Conservation (phyloP, 2,113 vertebrate species). For the Grus americana region DNA sequence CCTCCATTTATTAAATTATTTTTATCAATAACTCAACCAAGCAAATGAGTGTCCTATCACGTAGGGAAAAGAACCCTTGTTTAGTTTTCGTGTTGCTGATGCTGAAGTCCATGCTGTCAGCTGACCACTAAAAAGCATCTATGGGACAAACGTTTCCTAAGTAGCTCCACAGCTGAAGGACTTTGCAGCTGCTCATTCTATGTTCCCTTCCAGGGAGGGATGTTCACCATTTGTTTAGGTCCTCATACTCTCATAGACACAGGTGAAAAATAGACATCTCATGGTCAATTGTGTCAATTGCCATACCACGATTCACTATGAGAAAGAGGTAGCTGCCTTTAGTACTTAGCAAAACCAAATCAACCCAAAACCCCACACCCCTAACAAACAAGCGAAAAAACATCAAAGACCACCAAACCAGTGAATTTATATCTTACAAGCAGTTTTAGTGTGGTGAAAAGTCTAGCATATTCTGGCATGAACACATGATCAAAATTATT, state of each 20-base stretch:
- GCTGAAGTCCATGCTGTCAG: not conserved
- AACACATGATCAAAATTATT: not conserved
- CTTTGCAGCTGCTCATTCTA: not conserved
- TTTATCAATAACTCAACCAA: not conserved
- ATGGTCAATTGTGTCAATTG: not conserved
- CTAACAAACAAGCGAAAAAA: not conserved
- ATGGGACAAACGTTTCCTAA: not conserved
- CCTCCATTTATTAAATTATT: not conserved
- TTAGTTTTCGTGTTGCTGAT: not conserved
- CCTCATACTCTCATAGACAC: not conserved
- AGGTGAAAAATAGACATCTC: not conserved
- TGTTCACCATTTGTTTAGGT: not conserved
- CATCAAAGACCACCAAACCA: rapidly evolving
- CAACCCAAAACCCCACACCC: rapidly evolving
- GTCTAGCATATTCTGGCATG: not conserved
- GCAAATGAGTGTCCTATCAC: not conserved
- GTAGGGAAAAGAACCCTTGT: not conserved
- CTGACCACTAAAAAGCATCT: not conserved
- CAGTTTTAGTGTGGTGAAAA: not conserved
- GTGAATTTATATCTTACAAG: not conserved
- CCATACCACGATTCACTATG: not conserved
- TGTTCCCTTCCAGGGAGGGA: not conserved
- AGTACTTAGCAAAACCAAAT: not conserved
- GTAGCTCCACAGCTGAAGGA: not conserved
- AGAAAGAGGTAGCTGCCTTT: not conserved